Conservation (phyloP, 2,888 invertebrate genomes). For the Synanthedon tipuliformis region DNA sequence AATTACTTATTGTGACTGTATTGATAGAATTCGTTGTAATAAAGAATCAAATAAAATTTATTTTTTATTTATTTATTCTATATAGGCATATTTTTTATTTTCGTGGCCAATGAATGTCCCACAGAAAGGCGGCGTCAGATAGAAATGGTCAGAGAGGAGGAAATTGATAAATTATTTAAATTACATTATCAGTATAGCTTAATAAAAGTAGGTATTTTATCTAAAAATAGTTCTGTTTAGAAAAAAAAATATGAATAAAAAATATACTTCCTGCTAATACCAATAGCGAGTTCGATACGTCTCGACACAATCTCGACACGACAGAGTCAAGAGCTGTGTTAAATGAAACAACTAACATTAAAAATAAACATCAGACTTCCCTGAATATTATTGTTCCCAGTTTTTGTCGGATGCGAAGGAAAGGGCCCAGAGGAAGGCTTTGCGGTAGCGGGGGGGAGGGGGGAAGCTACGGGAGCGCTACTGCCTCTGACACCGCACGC, state of each 20-base stretch:
- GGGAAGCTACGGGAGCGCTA: constrained; percentile 59
- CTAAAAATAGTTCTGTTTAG: too few relatives aligned
- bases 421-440: constrained; percentile 32
- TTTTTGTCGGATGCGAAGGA: constrained; percentile 61
- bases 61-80: background rate
- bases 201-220: too few relatives aligned
- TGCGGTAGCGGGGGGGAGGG: constrained; percentile 32
- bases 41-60: constrained; percentile 28
- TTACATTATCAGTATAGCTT: too few relatives aligned
- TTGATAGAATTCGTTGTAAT: constrained; percentile 63
- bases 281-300: too few relatives aligned
- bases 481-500: constrained; percentile 52
- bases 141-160: too few relatives aligned
- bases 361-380: constrained; percentile 68
- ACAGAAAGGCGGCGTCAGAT: too few relatives aligned
- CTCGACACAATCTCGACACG: too few relatives aligned
- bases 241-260: too few relatives aligned
- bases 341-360: constrained; percentile 66
- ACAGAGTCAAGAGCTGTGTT: constrained; percentile 39
- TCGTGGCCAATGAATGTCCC: too few relatives aligned
- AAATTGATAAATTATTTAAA: too few relatives aligned
- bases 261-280: too few relatives aligned
- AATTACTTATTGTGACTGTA: constrained; percentile 47
- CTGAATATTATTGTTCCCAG: constrained; percentile 11
- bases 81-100: too few relatives aligned